A percentile compares a stretch with the other conserved stretches of the same genome.
These are phyloP conservation scores for Scaptomyza flava DNA, from an alignment of 2,888 invertebrate genomes.

Conservation along the genomic window DNA sequence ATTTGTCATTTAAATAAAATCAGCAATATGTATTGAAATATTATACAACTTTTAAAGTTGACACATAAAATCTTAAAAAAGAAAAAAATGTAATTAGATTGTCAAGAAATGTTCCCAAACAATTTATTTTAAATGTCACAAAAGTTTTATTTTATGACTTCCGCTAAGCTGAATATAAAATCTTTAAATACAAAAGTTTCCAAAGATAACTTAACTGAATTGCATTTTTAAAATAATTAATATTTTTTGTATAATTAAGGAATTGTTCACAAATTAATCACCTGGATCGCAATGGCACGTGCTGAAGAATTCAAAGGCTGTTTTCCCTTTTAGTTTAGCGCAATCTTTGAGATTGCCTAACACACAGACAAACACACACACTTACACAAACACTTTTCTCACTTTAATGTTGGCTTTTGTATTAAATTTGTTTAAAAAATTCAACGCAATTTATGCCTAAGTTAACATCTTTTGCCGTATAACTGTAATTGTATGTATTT, in stretches of 20 bases:
- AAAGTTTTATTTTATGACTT: conserved; percentile 42
- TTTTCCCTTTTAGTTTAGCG: conserved; percentile 37
- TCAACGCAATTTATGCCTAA: conserved; percentile 35
- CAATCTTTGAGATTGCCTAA: conserved; percentile 49
- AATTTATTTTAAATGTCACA: conserved; percentile 37
- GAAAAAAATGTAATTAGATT: not conserved
- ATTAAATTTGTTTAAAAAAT: conserved; percentile 9
- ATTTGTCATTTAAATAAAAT: too few relatives aligned
- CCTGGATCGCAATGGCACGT: conserved; percentile 84
- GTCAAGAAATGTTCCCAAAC: conserved; percentile 14
- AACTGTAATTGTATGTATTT: conserved; percentile 15
- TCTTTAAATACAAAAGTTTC: not conserved
- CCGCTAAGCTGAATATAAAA: conserved; percentile 12
- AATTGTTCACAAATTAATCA: conserved; percentile 52
- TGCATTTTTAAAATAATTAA: not conserved
- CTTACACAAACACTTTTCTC: conserved; percentile 19
- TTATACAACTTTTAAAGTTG: too few relatives aligned
- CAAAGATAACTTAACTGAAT: not conserved
- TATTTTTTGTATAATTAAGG: not conserved
- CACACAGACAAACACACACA: conserved; percentile 18
- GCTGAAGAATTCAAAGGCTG: conserved; percentile 81
- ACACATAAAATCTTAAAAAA: not conserved
- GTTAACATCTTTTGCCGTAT: conserved; percentile 60
- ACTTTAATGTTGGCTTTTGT: conserved; percentile 22
- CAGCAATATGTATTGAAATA: too few relatives aligned